A percentile compares a stretch with the other conserved stretches of the same genome.
Evolutionary conservation across 2,888 invertebrate species (phyloP).

Genomic region (Thelaira solivaga): DNA sequence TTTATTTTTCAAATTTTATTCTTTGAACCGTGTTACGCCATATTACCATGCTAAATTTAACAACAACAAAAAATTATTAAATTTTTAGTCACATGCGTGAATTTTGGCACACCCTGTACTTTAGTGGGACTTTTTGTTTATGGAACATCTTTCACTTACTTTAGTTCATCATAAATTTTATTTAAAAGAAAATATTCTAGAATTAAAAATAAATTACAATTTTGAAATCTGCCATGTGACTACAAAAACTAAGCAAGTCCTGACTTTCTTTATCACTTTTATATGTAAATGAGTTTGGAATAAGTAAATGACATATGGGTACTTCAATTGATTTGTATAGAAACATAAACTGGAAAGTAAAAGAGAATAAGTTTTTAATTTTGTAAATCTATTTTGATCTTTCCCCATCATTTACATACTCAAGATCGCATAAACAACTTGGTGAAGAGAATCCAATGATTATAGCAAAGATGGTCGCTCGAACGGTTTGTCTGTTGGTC

Average conservation of each 20-base stretch:
- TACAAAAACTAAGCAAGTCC: constrained; percentile 64
- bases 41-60: too few relatives aligned
- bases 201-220: too few relatives aligned
- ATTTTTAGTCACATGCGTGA: too few relatives aligned
- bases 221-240: constrained; percentile 12
- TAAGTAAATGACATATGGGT: constrained; percentile 57
- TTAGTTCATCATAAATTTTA: too few relatives aligned
- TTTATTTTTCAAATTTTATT: too few relatives aligned
- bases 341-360: constrained; percentile 13
- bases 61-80: too few relatives aligned
- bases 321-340: constrained; percentile 46
- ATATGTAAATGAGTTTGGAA: constrained; percentile 71
- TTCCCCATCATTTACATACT: constrained; percentile 20
- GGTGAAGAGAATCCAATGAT: background rate
- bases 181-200: too few relatives aligned
- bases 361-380: constrained; percentile 20
- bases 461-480: background rate
- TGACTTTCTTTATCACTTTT: constrained; percentile 70
- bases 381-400: constrained; percentile 58
- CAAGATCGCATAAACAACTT: constrained; percentile 35
- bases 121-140: too few relatives aligned
- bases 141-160: too few relatives aligned
- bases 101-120: too few relatives aligned
- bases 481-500: background rate
- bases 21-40: too few relatives aligned